These are phyloP conservation scores for Drosophila busckii DNA, from an alignment of 1,140 invertebrate species.

Conservation along the genomic window DNA sequence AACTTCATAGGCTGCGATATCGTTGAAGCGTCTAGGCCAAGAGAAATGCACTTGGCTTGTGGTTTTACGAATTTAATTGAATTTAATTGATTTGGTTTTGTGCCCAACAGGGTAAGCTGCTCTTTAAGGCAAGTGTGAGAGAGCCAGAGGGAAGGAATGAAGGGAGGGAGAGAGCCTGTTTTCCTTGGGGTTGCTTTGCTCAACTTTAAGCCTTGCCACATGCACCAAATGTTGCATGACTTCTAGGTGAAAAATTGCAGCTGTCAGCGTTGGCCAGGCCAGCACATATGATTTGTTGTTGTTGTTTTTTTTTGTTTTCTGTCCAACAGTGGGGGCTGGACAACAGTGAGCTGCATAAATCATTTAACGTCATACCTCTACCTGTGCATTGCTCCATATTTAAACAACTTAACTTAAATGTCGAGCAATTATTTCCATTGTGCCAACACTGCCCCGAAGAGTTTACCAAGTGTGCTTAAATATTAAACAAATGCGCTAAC, in stretches of 20 bases:
- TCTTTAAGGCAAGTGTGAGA: too few species aligned
- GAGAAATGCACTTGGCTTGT: slow-evolving; percentile 62
- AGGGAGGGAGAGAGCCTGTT: not conserved
- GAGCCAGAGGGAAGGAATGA: too few species aligned
- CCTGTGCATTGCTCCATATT: slow-evolving; percentile 47
- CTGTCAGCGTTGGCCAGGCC: slow-evolving; percentile 60
- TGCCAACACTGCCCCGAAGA: not conserved
- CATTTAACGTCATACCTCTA: too few species aligned
- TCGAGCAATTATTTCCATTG: slow-evolving; percentile 40
- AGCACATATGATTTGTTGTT: slow-evolving; percentile 65
- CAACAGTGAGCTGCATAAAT: slow-evolving; percentile 42
- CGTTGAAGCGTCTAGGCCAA: slow-evolving; percentile 37
- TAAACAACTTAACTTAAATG: slow-evolving; percentile 55
- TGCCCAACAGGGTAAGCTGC: too few species aligned
- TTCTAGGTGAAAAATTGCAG: slow-evolving; percentile 61
- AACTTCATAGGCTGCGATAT: slow-evolving; percentile 49
- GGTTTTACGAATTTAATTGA: slow-evolving; percentile 68
- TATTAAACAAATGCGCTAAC: not conserved
- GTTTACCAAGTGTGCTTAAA: not conserved
- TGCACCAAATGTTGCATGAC: slow-evolving; percentile 59
- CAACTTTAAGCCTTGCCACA: slow-evolving; percentile 2
- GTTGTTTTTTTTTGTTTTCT: slow-evolving; percentile 21
- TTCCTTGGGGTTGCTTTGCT: slow-evolving; percentile 11
- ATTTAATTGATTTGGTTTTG: slow-evolving; percentile 68
- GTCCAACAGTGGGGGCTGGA: slow-evolving; percentile 22